Base-by-base conservation (phyloP, 92 coral and sea anemone species). In the Plumapathes pennacea region DNA sequence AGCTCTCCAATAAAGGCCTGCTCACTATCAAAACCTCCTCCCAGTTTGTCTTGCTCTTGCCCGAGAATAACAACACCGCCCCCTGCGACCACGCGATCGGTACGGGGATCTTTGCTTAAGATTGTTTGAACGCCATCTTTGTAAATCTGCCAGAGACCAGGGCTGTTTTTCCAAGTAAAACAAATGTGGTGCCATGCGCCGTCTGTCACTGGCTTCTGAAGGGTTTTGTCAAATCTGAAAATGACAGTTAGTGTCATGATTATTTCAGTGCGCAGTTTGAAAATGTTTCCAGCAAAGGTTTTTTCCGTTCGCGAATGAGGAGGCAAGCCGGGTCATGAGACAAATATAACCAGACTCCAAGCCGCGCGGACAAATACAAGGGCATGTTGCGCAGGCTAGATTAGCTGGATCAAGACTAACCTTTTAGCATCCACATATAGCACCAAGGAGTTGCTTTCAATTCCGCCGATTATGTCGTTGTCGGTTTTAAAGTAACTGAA, bases 101-200 rank as follows among this genome's bases (percentile, higher is more conserved):
- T 15, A 7, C 24, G 37, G 1, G 32, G 32, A 50, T 50, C 36
- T 3, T 1, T 19, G 9, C 57, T 38, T 21, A 12, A 10, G n/a
- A 24, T 31, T 22, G 5, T 27, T 31, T 10, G 18, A 19, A 7
- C 27, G n/a, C 61, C 61, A 54, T 54, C 61, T 37, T 55, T 30
- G 25, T 36, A 32, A 10, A 55, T 25, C 13, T 55, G 45, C 62
- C 62, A 55, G 21, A 27, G 14, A 4, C 69, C 55, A 42, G 10
- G 6, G 19, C 19, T 13, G 32, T 39, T 26, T 13, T 38, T 42
- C 50, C 65, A 58, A 10, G 50, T 44, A 34, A 21, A 43, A 25
- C 50, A 50, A 19, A 46, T 23, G 38, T 30, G 38, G 32, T 43
- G 38, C 46, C 39, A 57, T 5, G 13, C 4, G 19, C 21, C 38